A percentile compares a stretch with the other conserved stretches of the same genome.
Evolutionary conservation across 2,888 invertebrate genomes (phyloP).

Genomic region (Sipunculus nudus): DNA sequence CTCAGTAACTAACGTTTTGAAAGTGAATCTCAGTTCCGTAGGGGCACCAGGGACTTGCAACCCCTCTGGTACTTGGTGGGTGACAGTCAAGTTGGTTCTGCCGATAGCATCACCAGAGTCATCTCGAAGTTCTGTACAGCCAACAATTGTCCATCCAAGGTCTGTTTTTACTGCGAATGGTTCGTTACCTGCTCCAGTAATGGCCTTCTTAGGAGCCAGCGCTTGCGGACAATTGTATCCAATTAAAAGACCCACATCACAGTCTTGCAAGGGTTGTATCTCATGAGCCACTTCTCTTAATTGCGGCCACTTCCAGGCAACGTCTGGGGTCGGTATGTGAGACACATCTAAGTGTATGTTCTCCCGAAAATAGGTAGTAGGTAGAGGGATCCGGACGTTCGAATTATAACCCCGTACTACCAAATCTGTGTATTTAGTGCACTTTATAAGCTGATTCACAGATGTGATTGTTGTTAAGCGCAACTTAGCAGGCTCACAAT

Average conservation of each 20-base stretch:
- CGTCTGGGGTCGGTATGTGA: constrained; percentile 39
- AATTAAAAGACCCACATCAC: constrained; percentile 36
- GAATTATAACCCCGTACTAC: constrained; percentile 23
- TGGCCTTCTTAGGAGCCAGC: constrained; percentile 22
- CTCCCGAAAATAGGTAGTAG: constrained; percentile 28
- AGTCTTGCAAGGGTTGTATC: constrained; percentile 20
- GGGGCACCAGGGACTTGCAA: too few relatives aligned
- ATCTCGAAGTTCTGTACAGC: too few relatives aligned
- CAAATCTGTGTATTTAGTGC: constrained; percentile 19
- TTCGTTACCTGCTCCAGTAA: constrained; percentile 21
- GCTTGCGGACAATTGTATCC: constrained; percentile 41
- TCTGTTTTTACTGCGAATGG: constrained; percentile 35
- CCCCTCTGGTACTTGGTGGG: too few relatives aligned
- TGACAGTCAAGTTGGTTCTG: too few relatives aligned
- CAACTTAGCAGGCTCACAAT: constrained; percentile 15
- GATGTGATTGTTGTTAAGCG: constrained; percentile 34
- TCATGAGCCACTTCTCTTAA: constrained; percentile 25
- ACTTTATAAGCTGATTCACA: constrained; percentile 1
- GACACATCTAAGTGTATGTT: constrained; percentile 33
- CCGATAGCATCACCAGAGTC: too few relatives aligned
- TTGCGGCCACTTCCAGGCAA: constrained; percentile 33
- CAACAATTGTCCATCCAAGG: constrained; percentile 25
- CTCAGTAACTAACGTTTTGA: too few relatives aligned
- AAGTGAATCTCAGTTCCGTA: too few relatives aligned
- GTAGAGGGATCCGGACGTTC: constrained; percentile 23